Conservation (phyloP, 2,113 vertebrate species). For the Ochotona princeps region DNA sequence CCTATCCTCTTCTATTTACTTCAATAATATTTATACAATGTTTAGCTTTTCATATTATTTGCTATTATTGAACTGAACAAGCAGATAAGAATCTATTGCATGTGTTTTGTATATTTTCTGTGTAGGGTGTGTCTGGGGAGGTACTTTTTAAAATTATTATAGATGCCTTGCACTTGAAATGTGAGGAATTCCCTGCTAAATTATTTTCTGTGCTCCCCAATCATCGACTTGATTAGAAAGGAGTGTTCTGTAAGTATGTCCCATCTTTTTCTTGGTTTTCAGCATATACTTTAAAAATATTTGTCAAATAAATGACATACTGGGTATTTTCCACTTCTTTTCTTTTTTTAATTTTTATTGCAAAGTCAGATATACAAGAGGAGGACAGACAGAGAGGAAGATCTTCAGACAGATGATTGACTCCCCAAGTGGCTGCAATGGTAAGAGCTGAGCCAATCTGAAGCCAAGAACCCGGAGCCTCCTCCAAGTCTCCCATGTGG, state of each 20-base stretch:
- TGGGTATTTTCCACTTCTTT: no score
- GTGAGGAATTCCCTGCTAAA: not conserved
- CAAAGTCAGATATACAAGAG: no score
- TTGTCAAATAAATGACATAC: not conserved
- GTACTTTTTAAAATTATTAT: not conserved
- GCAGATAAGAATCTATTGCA: not conserved
- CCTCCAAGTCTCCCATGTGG: no score
- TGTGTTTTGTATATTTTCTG: not conserved
- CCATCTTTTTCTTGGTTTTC: not conserved
- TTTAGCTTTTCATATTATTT: not conserved
- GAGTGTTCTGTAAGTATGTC: not conserved
- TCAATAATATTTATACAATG: not conserved
- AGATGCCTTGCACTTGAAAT: not conserved
- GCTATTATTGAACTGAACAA: not conserved
- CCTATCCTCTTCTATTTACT: not conserved
- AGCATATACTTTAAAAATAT: not conserved
- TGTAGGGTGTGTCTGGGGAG: not conserved
- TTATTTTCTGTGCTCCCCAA: not conserved
- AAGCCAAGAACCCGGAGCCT: no score
- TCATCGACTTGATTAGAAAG: not conserved
- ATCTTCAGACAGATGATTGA: no score
- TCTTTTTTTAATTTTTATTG: no score
- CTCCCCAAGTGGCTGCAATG: no score
- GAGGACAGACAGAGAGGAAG: no score
- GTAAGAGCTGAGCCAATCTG: no score